phyloP scores from a whole-genome alignment of 1,140 invertebrate species.

The Ditylenchus dipsaci region DNA sequence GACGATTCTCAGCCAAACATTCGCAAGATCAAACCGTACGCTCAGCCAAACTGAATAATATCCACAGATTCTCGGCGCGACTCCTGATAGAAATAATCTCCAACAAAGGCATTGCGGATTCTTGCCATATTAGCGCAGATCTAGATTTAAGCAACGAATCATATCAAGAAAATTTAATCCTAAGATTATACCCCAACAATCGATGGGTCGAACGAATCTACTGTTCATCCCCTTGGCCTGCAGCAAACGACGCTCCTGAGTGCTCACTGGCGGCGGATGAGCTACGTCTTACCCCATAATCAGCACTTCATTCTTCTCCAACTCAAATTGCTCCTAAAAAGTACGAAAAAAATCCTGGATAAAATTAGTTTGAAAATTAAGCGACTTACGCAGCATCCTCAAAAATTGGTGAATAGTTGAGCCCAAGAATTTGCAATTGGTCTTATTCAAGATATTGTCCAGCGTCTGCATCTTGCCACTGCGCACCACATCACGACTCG shows the following conservation, averaged over 20 bases:
- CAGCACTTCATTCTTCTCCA: slow-evolving; percentile 25
- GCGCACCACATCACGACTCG: slow-evolving; percentile 26
- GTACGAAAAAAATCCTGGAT: not conserved
- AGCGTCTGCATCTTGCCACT: slow-evolving; percentile 26
- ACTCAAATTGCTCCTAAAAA: slow-evolving; percentile 16
- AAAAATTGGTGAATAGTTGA: slow-evolving; percentile 31
- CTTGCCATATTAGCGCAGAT: slow-evolving; percentile 27
- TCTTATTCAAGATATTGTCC: slow-evolving; percentile 35
- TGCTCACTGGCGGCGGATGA: slow-evolving; percentile 19
- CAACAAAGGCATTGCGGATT: slow-evolving; percentile 34
- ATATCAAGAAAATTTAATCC: slow-evolving; percentile 14
- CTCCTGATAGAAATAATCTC: slow-evolving; percentile 37
- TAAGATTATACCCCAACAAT: slow-evolving; percentile 24
- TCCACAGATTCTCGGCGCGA: slow-evolving; percentile 33
- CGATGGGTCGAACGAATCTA: slow-evolving; percentile 29
- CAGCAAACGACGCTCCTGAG: slow-evolving; percentile 29
- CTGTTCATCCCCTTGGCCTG: slow-evolving; percentile 24
- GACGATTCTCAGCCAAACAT: slow-evolving; percentile 33
- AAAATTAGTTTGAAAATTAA: not conserved
- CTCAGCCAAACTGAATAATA: slow-evolving; percentile 11
- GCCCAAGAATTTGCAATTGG: slow-evolving; percentile 39
- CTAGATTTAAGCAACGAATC: not conserved
- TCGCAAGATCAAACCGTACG: slow-evolving; percentile 13
- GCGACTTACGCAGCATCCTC: slow-evolving; percentile 28
- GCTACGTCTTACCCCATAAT: slow-evolving; percentile 36